Evolutionary conservation across 1,140 invertebrate genomes (phyloP), one percentile per base, ranked within the genome.

Genomic region (Papilio xuthus): DNA sequence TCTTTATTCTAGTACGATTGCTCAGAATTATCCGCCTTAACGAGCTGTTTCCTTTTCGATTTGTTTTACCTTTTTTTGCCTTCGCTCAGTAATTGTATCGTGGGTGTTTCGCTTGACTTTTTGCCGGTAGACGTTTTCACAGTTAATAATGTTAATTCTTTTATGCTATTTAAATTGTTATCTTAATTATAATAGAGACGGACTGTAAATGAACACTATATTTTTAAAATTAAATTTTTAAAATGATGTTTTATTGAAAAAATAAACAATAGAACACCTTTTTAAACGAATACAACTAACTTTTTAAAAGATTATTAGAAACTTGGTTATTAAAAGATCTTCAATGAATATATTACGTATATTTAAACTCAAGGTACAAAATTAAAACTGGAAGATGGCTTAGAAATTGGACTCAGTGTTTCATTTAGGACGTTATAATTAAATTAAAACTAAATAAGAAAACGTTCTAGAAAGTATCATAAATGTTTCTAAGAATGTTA

Each of bases 1-100:
- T 84, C 85, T 89, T 89, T 85, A 87, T 84, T 80, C 81, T 82
- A 85, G 84, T 81, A 85, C 85, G 86, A 89, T 91, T 89, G 83
- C 85, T 81, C 73, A 77, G 85, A 83, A 87, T 91, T 89, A 90
- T 89, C 85, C 81, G 81, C 85, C 81, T 88, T 85, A 88, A 86
- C 83, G 81, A 82, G 81, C 82, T 80, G 72, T 78, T 86, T 82
- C 80, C 78, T 84, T 82, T 81, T 78, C 26, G 69, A 78, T 76
- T 76, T 76, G 74, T n/a, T 82, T 82, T 78, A 50, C 67, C 53
- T 77, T 73, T 73, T 70, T 73, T 73, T 76, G 53, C 72, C 53
- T 42, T 77, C 37, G 10, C 42, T 75, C 73, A 18, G 73, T 69
- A 78, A 50, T 69, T 69, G 63, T 69, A 78, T 69, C 60, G 60